These are phyloP conservation scores for Lutjanus campechanus DNA, from an alignment of 2,797 vertebrate genomes.

Conservation along the genomic window DNA sequence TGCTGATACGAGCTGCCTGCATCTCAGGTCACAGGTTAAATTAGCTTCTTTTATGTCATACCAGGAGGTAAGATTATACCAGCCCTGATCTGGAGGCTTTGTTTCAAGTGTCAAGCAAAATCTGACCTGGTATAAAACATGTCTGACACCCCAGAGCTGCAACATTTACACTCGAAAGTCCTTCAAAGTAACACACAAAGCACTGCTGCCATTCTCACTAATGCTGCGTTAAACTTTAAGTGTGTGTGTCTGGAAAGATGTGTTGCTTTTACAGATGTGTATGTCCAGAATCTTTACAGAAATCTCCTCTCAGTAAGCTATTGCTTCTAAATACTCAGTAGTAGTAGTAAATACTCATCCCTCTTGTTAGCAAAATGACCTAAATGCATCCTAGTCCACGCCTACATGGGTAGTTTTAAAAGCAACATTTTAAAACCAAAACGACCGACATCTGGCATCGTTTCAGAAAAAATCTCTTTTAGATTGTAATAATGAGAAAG, in stretches of 20 bases:
- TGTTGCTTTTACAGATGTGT: conserved; percentile 11
- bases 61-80: conserved; percentile 35
- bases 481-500: too few species aligned
- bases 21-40: conserved; percentile 41
- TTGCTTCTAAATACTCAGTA: background rate
- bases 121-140: conserved; percentile 39
- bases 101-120: conserved; percentile 44
- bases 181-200: conserved; percentile 24
- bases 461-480: too few species aligned
- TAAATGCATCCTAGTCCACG: too few species aligned
- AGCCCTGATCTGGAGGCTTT: conserved; percentile 36
- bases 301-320: background rate
- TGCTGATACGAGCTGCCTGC: conserved; percentile 16
- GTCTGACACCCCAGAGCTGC: conserved; percentile 19
- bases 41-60: conserved; percentile 38
- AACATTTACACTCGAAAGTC: conserved; percentile 12
- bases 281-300: background rate
- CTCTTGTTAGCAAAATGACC: too few species aligned
- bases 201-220: background rate
- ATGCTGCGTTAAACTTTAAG: background rate
- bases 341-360: too few species aligned
- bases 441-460: too few species aligned
- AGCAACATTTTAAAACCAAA: too few species aligned
- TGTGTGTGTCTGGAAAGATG: background rate
- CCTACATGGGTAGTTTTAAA: too few species aligned